Base-by-base conservation (phyloP, 2,888 invertebrate genomes). In the Disparrhopalites patrizii region DNA sequence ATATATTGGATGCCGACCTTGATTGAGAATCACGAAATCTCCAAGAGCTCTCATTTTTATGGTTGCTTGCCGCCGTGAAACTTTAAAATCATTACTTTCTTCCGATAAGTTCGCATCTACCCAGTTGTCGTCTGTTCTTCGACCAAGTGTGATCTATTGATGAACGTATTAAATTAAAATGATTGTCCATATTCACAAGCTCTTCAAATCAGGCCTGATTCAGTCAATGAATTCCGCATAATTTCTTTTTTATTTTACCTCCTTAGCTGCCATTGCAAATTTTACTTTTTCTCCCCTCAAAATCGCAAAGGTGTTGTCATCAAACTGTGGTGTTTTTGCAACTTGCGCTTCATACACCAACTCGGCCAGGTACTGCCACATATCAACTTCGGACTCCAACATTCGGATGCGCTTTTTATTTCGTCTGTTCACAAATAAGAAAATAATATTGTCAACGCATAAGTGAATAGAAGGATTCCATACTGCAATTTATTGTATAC, bases 71-170 rank as follows among this genome's bases (percentile, higher is more conserved):
- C 91, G 85, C 50, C 97, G 84, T 0, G 96, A 96, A 43, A 94
- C 88, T 81, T 96, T 97, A 79, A 90, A 90, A 0, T 96, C 90
- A 0, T 96, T 95, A 0, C 97, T 97, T 81, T 98, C 97, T 50
- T 96, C 81, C 0, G 89, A 87, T 55, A 98, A 81, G 81, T 98
- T 95, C 28, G 97, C 93, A 80, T 98, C 97, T 38, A 98, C 93
- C 61, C 68, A 67, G 76, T 90, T 88, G 77, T 93, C 93, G 76
- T 90, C 89, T 0, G 94, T 91, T 70, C 89, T 87, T 67, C 97
- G 85, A 0, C 97, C 97, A 47, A 98, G 87, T 0, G 93, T 93
- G 57, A 97, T 95, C 88, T 90, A 67, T 23, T 43, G 65, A 56
- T 50, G 47, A 50, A 30, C 18, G 40, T 18, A 38, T 30, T 20